Percentiles rank a stretch among this genome's conserved stretches.
Evolutionary conservation across 2,113 vertebrate genomes (phyloP).

Genomic region (Scytalopus superciliaris): DNA sequence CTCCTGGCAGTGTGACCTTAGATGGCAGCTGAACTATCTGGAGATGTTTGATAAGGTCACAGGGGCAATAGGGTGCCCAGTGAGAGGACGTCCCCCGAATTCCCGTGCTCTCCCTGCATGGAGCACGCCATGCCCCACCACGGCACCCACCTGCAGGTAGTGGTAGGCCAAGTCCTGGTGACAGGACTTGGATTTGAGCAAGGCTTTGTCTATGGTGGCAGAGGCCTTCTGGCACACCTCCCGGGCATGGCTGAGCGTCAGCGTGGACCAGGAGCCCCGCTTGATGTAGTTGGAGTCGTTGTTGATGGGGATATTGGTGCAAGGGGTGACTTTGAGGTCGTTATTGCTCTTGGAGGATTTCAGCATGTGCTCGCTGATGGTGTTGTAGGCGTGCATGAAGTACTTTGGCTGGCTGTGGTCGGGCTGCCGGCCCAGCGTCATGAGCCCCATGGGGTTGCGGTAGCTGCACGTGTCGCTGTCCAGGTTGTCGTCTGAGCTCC

Average conservation of each 20-base stretch:
- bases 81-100: neutral
- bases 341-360: slow-evolving; percentile 94
- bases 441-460: slow-evolving; percentile 88
- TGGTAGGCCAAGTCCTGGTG: slow-evolving; percentile 94
- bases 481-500: slow-evolving; percentile 96
- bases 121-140: neutral
- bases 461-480: slow-evolving; percentile 87
- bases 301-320: slow-evolving; percentile 76
- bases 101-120: fast-evolving
- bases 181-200: slow-evolving; percentile 97
- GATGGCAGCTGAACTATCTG: neutral
- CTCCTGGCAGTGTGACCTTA: neutral
- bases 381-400: slow-evolving; percentile 94
- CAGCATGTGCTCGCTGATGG: slow-evolving; percentile 92
- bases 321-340: slow-evolving; percentile 75
- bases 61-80: fast-evolving
- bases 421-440: slow-evolving; percentile 85
- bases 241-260: slow-evolving; percentile 92
- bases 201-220: slow-evolving; percentile 91
- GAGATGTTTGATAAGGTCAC: neutral
- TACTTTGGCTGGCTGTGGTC: slow-evolving; percentile 85
- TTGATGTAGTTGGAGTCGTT: slow-evolving; percentile 88
- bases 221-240: slow-evolving; percentile 94
- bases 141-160: slow-evolving; percentile 88
- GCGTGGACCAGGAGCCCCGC: slow-evolving; percentile 93